Percentiles rank a stretch among this genome's conserved stretches.
These are phyloP conservation scores for Leptodactylus fallax DNA, from an alignment of 2,797 vertebrate species.

Conservation along the genomic window DNA sequence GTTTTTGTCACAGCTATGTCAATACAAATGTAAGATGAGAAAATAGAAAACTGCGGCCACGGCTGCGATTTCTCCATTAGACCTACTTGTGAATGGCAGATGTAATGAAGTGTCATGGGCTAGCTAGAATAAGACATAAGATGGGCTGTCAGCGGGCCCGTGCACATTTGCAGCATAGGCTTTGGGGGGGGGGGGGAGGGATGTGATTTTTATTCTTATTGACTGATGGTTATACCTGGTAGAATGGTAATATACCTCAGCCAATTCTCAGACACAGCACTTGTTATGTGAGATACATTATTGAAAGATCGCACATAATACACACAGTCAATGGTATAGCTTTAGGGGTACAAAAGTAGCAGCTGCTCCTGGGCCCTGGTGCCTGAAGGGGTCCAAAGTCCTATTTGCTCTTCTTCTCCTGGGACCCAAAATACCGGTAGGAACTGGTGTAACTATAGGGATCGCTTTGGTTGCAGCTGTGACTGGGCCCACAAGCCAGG, in stretches of 20 bases:
- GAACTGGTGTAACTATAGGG: too few relatives aligned
- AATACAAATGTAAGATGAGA: constrained; percentile 52
- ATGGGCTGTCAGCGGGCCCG: neutral
- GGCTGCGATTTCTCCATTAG: constrained; percentile 49
- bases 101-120: constrained; percentile 48
- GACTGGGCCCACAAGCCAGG: too few relatives aligned
- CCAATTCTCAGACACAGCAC: neutral
- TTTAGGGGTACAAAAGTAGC: too few relatives aligned
- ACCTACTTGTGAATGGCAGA: constrained; percentile 43
- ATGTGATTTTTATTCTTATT: constrained; percentile 19
- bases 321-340: too few relatives aligned
- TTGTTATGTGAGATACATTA: neutral
- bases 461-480: too few relatives aligned
- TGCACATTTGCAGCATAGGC: neutral
- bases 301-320: neutral
- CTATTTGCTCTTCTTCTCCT: too few relatives aligned
- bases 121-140: constrained; percentile 26
- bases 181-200: neutral
- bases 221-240: constrained; percentile 10
- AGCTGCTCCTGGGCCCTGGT: too few relatives aligned
- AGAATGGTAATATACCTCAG: neutral
- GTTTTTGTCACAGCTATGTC: constrained; percentile 45
- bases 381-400: too few relatives aligned
- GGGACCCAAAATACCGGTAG: too few relatives aligned
- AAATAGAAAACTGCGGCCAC: constrained; percentile 19